Evolutionary conservation across 92 coral and sea anemone genomes (phyloP), one percentile per base, ranked within the genome.

Genomic region (Anthopleura xanthogrammica): DNA sequence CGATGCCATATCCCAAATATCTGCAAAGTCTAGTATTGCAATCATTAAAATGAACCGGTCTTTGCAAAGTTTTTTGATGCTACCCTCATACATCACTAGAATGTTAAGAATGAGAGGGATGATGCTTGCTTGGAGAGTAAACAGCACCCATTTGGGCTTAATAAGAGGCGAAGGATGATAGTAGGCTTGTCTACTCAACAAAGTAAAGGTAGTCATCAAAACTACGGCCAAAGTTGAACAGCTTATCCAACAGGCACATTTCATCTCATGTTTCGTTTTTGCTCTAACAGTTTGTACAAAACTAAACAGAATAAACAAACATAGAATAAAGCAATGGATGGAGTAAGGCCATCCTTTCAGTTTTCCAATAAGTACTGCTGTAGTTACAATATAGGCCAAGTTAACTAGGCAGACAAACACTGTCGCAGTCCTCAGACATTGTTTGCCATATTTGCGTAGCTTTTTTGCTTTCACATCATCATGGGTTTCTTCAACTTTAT

Each of bases 1-100:
- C 2, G 65, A 55, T 8, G 81, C 81, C 81, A 78, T 78, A 43
- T 78, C 81, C 81, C 81, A 78, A 24, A 55, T 55, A 52, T 78
- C 81, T 2, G 81, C 81, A 52, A 78, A 55, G 70, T 78, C 81
- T 0, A 78, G 65, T n/a, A 78, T 16, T 23, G 65, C 36, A 12
- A 55, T 55, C 81, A 78, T 78, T 11, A 78, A 10, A 19, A 78
- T 55, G 16, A 50, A 52, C 41, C 81, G 68, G 66, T 55, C 66
- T 52, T 78, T 4, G 29, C 20, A 55, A 29, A 78, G 13, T 2
- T 52, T 19, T 1, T 17, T 4, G 41, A 78, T 19, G 13, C 19
- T 78, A 41, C 39, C 16, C 54, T 78, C 81, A 52, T 52, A 78
- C 81, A 78, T 52, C 40, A 56, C 81, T 22, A 78, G 36, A 10